Conservation (phyloP, 2,797 vertebrate genomes). For the Lepus oiostolus region DNA sequence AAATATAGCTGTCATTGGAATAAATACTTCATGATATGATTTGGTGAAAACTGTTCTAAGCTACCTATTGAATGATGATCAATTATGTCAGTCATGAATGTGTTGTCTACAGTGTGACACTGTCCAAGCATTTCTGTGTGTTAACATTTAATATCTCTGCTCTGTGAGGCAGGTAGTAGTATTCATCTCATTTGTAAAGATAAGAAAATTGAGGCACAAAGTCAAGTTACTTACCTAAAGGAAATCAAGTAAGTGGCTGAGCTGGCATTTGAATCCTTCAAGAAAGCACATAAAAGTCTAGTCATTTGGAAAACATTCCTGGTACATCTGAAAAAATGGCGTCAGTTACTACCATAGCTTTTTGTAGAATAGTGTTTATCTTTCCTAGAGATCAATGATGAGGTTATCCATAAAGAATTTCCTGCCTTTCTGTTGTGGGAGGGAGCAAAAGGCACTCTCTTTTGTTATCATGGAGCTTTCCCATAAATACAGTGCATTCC, state of each 20-base stretch:
- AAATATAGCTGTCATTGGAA: neutral
- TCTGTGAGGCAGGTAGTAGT: neutral
- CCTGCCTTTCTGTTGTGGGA: slow-evolving; percentile 43
- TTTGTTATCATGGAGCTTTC: neutral
- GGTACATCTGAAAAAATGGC: slow-evolving; percentile 3
- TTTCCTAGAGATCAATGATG: slow-evolving; percentile 40
- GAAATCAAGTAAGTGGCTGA: slow-evolving; percentile 61
- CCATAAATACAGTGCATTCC: neutral
- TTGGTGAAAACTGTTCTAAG: slow-evolving; percentile 48
- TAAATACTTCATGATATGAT: slow-evolving; percentile 47
- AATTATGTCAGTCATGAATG: neutral
- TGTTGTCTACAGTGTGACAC: neutral
- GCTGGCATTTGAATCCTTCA: slow-evolving; percentile 63
- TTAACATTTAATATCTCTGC: slow-evolving; percentile 24
- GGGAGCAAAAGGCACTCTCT: slow-evolving; percentile 24
- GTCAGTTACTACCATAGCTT: slow-evolving; percentile 5
- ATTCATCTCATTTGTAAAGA: slow-evolving; percentile 68
- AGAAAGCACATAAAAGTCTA: slow-evolving; percentile 49
- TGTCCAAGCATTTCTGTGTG: neutral
- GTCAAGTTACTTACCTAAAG: slow-evolving; percentile 60
- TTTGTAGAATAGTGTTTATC: slow-evolving; percentile 49
- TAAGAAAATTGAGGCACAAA: slow-evolving; percentile 65
- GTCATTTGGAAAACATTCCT: slow-evolving; percentile 27
- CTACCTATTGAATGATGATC: neutral
- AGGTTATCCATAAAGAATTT: slow-evolving; percentile 27